Evolutionary conservation across 2,797 vertebrate species (phyloP).

Genomic region (Danionella dracula): DNA sequence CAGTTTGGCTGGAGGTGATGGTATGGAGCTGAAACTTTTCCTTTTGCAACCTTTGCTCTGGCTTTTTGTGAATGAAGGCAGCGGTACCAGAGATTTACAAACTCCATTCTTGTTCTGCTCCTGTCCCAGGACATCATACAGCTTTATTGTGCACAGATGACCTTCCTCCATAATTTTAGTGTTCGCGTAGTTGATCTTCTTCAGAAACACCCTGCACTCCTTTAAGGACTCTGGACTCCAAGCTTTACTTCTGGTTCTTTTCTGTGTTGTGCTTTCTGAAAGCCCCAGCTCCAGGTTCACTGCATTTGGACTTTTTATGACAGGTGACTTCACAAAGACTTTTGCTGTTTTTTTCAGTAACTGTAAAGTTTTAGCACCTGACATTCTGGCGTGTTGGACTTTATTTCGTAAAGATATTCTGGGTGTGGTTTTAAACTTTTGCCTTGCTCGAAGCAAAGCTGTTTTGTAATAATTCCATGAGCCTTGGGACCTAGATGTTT

Average conservation of each 20-base stretch:
- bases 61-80: conserved; percentile 9
- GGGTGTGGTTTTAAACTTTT: conserved; percentile 56
- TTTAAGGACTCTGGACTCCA: conserved; percentile 85
- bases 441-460: conserved; percentile 57
- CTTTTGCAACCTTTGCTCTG: conserved; percentile 44
- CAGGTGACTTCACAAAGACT: background rate
- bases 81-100: conserved; percentile 27
- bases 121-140: conserved; percentile 61
- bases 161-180: conserved; percentile 64
- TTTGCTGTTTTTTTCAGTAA: conserved; percentile 5
- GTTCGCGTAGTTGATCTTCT: conserved; percentile 85
- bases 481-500: conserved; percentile 8
- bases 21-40: conserved; percentile 44
- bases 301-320: conserved; percentile 15
- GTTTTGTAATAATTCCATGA: conserved; percentile 33
- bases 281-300: conserved; percentile 51
- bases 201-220: conserved; percentile 93
- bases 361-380: background rate
- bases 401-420: conserved; percentile 28
- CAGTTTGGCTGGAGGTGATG: conserved; percentile 61
- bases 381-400: conserved; percentile 4
- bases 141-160: conserved; percentile 71
- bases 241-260: conserved; percentile 63
- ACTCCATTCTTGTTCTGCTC: conserved; percentile 55
- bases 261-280: conserved; percentile 55